Base-by-base conservation (phyloP, 2,888 invertebrate species). In the Pollenia labialis region DNA sequence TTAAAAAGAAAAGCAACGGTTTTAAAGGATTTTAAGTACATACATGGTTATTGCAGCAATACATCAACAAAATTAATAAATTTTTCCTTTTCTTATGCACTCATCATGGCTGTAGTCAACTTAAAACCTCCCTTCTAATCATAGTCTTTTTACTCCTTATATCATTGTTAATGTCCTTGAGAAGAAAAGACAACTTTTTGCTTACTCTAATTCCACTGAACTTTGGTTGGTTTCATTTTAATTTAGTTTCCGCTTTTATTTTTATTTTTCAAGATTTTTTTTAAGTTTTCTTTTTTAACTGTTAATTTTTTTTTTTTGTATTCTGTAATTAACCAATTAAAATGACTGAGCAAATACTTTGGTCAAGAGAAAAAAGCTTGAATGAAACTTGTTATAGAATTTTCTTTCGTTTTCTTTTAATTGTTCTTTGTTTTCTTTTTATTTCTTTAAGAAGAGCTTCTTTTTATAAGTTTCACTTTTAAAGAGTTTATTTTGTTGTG, bases 291-390 rank as follows among this genome's bases (percentile, higher is more conserved):
- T 32, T 32, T 50, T 64, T 81, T 56, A 32, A 32, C 32, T 32
- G 32, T 71, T 54, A 10, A 54, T 71, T 56, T n/a, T 48, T n/a
- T n/a, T 60, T 69, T 50, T 54, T 62, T 82, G 75, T 69, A n/a
- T 68, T 56, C 52, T 76, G 76, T 82, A 82, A 82, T 76, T 82
- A 82, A 82, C 82, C 82, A 82, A 82, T 82, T 82, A 82, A 72
- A 82, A 69, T 76, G 76, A 71, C 76, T 74, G 69, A 76, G 62
- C 62, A 82, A 82, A 75, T 75, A 75, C 69, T 82, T 60, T 60
- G 52, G 75, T 75, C 60, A 82, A 56, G 16, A 42, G 69, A 23
- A 46, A 42, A 46, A 68, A 56, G 58, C 32, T 32, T 40, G 50
- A 40, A 50, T 50, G 50, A 40, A 69, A 69, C 50, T 52, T 69